Evolutionary conservation across 2,113 vertebrate genomes (phyloP).

Genomic region (Phyllostomus hastatus): DNA sequence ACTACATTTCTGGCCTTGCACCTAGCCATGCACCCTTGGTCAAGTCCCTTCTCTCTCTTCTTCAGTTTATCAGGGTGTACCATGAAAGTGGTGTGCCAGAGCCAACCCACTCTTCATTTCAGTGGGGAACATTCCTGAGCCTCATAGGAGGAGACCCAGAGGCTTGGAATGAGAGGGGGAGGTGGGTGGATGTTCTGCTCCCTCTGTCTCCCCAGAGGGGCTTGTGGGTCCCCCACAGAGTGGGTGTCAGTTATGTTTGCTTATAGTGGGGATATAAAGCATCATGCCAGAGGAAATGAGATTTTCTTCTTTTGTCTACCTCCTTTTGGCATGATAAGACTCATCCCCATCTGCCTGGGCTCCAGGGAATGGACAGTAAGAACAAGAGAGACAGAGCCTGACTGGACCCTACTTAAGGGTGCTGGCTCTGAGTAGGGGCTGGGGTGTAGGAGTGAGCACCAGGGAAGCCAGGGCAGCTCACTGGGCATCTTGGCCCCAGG

Average conservation of each 20-base stretch:
- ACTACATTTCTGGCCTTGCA: not conserved
- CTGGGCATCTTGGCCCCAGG: not conserved
- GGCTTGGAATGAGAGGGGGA: not conserved
- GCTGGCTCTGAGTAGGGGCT: not conserved
- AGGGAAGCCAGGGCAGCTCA: not conserved
- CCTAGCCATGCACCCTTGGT: not conserved
- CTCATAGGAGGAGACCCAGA: not conserved
- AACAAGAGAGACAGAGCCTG: not conserved
- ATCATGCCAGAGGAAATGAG: slow-evolving; percentile 1
- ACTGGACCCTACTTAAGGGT: not conserved
- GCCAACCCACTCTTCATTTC: not conserved
- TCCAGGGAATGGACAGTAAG: not conserved
- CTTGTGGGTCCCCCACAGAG: not conserved
- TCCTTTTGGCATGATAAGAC: slow-evolving; percentile 19
- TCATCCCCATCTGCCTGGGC: slow-evolving; percentile 21
- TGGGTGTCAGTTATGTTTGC: not conserved
- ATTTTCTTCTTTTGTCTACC: slow-evolving; percentile 17
- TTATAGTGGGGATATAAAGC: slow-evolving; percentile 29
- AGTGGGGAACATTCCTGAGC: not conserved
- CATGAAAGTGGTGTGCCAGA: not conserved
- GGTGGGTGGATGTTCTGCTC: not conserved
- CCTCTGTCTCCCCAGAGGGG: not conserved
- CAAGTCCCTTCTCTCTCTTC: not conserved
- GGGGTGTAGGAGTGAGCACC: not conserved
- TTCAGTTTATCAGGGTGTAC: not conserved